These are phyloP conservation scores for Petrocephalus microphthalmus DNA, from an alignment of 2,113 vertebrate genomes.

Conservation along the genomic window DNA sequence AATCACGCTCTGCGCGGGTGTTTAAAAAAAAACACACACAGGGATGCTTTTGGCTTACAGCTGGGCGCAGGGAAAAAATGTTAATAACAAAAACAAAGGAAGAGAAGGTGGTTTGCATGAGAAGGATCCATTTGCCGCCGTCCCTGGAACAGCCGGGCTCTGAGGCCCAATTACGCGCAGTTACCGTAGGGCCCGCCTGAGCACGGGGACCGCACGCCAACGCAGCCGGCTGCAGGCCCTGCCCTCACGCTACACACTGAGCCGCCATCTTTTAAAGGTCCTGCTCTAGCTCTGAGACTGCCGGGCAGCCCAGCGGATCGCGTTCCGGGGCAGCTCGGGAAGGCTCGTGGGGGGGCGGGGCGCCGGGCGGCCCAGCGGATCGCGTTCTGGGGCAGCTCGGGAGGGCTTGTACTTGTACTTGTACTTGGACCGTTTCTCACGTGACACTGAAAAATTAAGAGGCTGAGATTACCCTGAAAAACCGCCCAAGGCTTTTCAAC, in stretches of 20 bases:
- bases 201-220: slow-evolving; percentile 35
- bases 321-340: neutral
- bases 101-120: slow-evolving; percentile 22
- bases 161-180: slow-evolving; percentile 2
- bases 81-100: neutral
- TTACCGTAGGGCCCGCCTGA: slow-evolving; percentile 30
- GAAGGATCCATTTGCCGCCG: slow-evolving; percentile 19
- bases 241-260: slow-evolving; percentile 23
- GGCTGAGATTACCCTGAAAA: neutral
- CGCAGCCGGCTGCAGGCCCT: slow-evolving; percentile 41
- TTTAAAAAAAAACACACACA: neutral
- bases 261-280: slow-evolving; percentile 25
- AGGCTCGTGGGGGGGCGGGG: slow-evolving; percentile 25
- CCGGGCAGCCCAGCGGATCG: slow-evolving; percentile 44
- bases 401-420: slow-evolving; percentile 31
- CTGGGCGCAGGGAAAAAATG: slow-evolving; percentile 12
- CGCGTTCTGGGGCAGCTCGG: slow-evolving; percentile 21
- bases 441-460: neutral
- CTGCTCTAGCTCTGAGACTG: neutral
- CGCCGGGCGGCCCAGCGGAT: slow-evolving; percentile 42
- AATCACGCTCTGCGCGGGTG: neutral
- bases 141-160: slow-evolving; percentile 17
- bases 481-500: neutral
- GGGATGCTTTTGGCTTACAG: slow-evolving; percentile 4
- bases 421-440: neutral